Conservation (phyloP, 2,888 invertebrate species). For the Pyrocoelia pectoralis region DNA sequence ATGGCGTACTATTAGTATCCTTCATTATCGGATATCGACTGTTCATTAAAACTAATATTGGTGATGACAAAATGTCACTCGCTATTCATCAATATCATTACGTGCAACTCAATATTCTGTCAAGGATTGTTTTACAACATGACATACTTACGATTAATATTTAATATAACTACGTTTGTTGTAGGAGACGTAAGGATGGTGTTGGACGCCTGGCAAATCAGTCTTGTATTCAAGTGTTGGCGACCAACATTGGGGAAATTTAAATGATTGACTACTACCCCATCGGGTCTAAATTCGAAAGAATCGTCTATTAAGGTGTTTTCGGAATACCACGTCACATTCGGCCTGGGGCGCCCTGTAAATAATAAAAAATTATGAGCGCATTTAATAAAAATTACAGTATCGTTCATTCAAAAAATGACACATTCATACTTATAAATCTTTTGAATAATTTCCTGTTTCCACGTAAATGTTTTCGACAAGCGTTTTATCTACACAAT, state of each 20-base stretch:
- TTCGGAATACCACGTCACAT: constrained; percentile 86
- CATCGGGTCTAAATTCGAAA: constrained; percentile 73
- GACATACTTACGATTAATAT: constrained; percentile 82
- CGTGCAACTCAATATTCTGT: not conserved
- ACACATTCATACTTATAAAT: not conserved
- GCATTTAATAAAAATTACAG: not conserved
- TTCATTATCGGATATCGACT: constrained; percentile 24
- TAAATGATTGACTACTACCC: constrained; percentile 79
- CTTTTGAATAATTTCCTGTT: constrained; percentile 14
- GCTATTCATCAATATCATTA: constrained; percentile 13
- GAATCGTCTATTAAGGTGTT: constrained; percentile 86
- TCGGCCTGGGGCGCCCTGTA: constrained; percentile 78
- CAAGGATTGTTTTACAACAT: not conserved
- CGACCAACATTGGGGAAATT: constrained; percentile 82
- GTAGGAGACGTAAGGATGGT: constrained; percentile 83
- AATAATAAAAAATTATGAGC: constrained; percentile 28
- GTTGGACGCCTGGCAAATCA: constrained; percentile 88
- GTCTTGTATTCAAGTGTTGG: constrained; percentile 82
- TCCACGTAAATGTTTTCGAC: constrained; percentile 25
- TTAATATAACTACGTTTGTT: constrained; percentile 80
- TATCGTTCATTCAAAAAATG: constrained; percentile 6
- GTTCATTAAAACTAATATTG: constrained; percentile 26
- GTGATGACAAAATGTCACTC: constrained; percentile 22
- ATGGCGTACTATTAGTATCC: constrained; percentile 20
- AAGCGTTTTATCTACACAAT: constrained; percentile 24